Evolutionary conservation across 2,797 vertebrate genomes (phyloP).

Genomic region (Betta splendens): DNA sequence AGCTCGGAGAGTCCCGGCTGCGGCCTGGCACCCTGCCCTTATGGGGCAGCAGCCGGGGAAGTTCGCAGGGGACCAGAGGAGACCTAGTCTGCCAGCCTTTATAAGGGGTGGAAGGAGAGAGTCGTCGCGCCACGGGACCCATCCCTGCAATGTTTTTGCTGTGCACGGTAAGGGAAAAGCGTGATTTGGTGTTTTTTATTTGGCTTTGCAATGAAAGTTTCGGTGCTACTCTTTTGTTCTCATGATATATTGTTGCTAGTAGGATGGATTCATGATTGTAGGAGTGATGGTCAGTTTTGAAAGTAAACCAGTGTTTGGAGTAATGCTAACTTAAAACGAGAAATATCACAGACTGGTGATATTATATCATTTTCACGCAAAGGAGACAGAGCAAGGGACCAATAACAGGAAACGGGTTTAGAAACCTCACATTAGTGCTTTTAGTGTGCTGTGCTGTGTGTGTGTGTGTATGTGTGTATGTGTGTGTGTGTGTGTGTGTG

Average conservation of each 20-base stretch:
- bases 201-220: neutral
- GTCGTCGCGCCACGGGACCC: conserved; percentile 86
- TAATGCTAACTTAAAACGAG: neutral
- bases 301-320: no score
- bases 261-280: neutral
- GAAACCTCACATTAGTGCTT: neutral
- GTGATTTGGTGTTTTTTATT: neutral
- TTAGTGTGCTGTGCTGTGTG: no score
- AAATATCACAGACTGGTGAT: neutral
- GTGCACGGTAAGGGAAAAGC: conserved; percentile 90
- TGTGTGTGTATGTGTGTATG: conserved; percentile 2
- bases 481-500: neutral
- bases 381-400: neutral
- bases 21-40: conserved; percentile 86
- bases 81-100: conserved; percentile 96
- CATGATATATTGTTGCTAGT: neutral
- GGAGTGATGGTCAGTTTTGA: neutral
- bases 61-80: conserved; percentile 96
- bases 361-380: neutral
- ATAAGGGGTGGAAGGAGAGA: conserved; percentile 94
- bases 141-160: conserved; percentile 92
- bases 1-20: conserved; percentile 81
- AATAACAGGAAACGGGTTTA: neutral
- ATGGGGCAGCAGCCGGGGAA: conserved; percentile 99
- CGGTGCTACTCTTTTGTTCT: neutral